These are phyloP conservation scores for Ursus arctos DNA, from an alignment of 2,113 vertebrate species.

Conservation along the genomic window DNA sequence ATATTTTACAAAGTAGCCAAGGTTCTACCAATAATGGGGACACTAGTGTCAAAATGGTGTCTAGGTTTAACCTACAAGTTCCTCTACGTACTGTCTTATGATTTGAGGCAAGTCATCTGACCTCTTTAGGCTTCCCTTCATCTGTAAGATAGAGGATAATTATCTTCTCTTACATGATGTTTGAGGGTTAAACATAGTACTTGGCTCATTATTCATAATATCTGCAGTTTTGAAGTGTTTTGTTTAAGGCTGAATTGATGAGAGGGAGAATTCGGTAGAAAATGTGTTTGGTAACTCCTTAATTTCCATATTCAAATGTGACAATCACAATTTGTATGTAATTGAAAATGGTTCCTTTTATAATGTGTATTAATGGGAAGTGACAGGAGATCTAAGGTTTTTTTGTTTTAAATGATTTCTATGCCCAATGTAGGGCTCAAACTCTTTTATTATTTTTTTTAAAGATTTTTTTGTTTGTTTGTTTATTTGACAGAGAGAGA, in stretches of 20 bases:
- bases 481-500: too few relatives aligned
- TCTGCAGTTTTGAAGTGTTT: background rate
- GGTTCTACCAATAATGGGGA: background rate
- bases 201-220: slow-evolving; percentile 29
- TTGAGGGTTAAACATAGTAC: background rate
- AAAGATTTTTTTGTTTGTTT: too few relatives aligned
- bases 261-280: background rate
- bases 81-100: background rate
- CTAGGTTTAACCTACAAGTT: background rate
- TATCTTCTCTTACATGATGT: background rate
- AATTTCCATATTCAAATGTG: background rate
- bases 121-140: background rate
- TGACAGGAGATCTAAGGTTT: background rate
- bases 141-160: background rate
- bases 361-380: slow-evolving; percentile 4
- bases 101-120: background rate
- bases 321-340: background rate
- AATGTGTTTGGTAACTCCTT: background rate
- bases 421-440: background rate
- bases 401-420: background rate
- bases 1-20: slow-evolving; percentile 19
- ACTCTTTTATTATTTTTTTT: too few relatives aligned
- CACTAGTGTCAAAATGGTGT: background rate
- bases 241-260: background rate
- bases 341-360: background rate